phyloP scores from a whole-genome alignment of 2,797 vertebrate genomes.

The Lerista edwardsae region DNA sequence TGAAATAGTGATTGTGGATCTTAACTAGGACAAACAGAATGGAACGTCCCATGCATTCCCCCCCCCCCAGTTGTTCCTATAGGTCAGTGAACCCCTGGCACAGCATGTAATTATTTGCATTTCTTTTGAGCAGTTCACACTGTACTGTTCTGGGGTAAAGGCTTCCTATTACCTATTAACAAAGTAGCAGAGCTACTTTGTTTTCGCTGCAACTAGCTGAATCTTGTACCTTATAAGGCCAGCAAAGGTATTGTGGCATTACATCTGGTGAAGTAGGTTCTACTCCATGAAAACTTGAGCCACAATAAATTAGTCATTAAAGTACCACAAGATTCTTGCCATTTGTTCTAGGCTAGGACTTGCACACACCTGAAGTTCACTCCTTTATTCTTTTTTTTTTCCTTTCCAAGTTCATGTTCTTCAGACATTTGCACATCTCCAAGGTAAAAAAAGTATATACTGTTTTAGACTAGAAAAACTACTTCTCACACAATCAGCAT shows the following conservation, averaged over 20 bases:
- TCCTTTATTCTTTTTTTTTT: neutral
- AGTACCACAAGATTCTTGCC: neutral
- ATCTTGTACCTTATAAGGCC: neutral
- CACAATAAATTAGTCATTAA: neutral
- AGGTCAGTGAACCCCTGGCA: neutral
- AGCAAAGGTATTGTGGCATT: neutral
- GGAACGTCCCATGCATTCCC: neutral
- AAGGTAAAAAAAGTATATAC: neutral
- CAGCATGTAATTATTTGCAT: neutral
- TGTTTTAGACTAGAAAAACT: conserved; percentile 12
- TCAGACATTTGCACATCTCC: conserved; percentile 4
- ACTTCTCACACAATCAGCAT: neutral
- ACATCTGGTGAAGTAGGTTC: neutral
- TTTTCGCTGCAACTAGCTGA: no score
- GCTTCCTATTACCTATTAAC: no score
- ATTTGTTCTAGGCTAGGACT: neutral
- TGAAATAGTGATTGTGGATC: neutral
- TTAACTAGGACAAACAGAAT: neutral
- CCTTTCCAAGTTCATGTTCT: neutral
- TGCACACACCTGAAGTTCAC: neutral
- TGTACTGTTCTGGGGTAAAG: neutral
- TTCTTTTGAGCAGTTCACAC: neutral
- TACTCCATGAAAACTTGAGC: neutral
- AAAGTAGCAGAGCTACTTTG: no score
- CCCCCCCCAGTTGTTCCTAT: neutral